Base-by-base conservation (phyloP, 1,140 invertebrate species). In the Pissodes strobi region DNA sequence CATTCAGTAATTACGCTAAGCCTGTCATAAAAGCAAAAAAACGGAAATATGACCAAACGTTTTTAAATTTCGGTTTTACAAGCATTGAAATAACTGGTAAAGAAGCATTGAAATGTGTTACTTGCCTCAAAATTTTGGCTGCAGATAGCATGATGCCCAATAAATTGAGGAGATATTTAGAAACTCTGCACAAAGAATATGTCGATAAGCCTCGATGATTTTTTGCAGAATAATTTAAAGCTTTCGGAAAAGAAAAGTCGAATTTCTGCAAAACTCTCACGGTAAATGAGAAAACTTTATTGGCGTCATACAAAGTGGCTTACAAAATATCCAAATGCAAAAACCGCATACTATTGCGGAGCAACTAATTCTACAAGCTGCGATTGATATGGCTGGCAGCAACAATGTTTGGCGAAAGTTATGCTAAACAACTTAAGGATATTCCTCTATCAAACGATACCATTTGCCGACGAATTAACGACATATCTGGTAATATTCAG, bases 361-460 rank as follows among this genome's bases (percentile, higher is more conserved):
- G 21, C 45, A 48, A 48, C 21, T 56, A 8, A 30, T 4, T 48
- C 21, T 48, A 48, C 45, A 9, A 25, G 8, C 9, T 21, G n/a
- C 56, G 39, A 53, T 49, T 59, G n/a, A n/a, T n/a, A n/a, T 61
- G 58, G 58, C 23, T 53, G 49, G 55, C 22, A 58, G 41, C 34
- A n/a, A n/a, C n/a, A n/a, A n/a, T n/a, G n/a, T n/a, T n/a, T n/a
- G n/a, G n/a, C n/a, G n/a, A n/a, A n/a, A 59, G 52, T 41, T 57
- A 34, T 52, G 48, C 48, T 41, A 67, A 68, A 57, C 52, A 64
- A 62, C 48, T 69, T 66, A 30, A 52, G 22, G 62, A 66, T 63
- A 66, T 62, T 53, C 63, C 64, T 38, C 49, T 69, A 22, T 63
- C 41, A 22, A 63, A 67, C 39, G 59, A 69, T 39, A 64, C 55